Conservation (phyloP, 2,797 vertebrate species). For the Enteromius afrohamiltoni region DNA sequence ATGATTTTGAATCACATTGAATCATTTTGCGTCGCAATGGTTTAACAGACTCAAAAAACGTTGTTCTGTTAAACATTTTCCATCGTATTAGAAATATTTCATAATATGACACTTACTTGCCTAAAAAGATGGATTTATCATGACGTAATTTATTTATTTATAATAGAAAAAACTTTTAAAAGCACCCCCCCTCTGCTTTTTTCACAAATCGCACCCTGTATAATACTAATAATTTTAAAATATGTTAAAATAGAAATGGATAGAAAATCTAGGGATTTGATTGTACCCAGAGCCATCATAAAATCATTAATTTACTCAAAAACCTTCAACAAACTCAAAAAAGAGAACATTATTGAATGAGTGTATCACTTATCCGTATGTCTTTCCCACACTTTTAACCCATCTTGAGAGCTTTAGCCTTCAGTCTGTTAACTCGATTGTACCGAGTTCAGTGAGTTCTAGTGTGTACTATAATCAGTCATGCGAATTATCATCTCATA, state of each 20-base stretch:
- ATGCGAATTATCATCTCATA: not conserved
- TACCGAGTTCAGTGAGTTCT: slow-evolving; percentile 7
- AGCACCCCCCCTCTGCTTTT: too few relatives aligned
- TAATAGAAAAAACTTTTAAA: too few relatives aligned
- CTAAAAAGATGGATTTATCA: too few relatives aligned
- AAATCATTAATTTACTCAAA: slow-evolving; percentile 2
- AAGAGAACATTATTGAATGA: not conserved
- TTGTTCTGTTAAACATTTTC: too few relatives aligned
- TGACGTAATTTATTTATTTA: too few relatives aligned
- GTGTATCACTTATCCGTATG: not conserved
- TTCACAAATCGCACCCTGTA: too few relatives aligned
- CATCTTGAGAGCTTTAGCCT: not conserved
- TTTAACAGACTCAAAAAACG: too few relatives aligned
- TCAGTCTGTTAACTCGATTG: slow-evolving; percentile 6
- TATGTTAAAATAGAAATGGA: not conserved
- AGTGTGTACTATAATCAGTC: slow-evolving; percentile 19
- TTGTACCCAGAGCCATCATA: not conserved
- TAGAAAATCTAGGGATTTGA: not conserved
- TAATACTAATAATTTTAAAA: not conserved
- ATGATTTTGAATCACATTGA: too few relatives aligned
- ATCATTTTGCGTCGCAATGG: too few relatives aligned
- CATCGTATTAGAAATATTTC: too few relatives aligned
- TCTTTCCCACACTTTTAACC: slow-evolving; percentile 4
- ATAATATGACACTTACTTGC: too few relatives aligned
- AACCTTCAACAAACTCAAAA: not conserved